These are phyloP conservation scores for Ganaspis brasiliensis DNA, from an alignment of 2,888 invertebrate genomes.

Conservation along the genomic window DNA sequence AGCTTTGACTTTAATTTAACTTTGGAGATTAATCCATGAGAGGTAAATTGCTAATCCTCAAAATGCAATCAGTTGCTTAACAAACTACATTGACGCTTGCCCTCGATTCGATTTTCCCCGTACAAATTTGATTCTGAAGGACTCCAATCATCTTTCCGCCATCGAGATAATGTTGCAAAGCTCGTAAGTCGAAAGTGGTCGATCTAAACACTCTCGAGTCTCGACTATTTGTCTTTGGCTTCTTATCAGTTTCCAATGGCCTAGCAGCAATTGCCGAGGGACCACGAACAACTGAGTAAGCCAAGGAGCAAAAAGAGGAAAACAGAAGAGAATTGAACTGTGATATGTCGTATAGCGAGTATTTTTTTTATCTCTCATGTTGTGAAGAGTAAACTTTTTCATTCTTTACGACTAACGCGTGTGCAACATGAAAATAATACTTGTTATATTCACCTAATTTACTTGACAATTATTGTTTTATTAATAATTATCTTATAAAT, in stretches of 20 bases:
- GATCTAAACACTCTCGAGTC: constrained; percentile 34
- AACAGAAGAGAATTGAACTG: constrained; percentile 3
- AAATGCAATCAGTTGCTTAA: not conserved
- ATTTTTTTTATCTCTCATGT: not conserved
- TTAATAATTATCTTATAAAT: too few species aligned
- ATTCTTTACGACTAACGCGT: too few species aligned
- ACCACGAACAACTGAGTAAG: constrained; percentile 31
- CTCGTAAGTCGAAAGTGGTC: constrained; percentile 28
- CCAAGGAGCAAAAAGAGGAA: not conserved
- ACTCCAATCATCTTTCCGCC: constrained; percentile 25
- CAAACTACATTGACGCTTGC: not conserved
- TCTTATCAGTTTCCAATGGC: constrained; percentile 40
- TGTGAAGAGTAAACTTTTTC: too few species aligned
- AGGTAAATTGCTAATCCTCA: not conserved
- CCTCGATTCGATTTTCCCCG: not conserved
- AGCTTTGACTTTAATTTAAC: too few species aligned
- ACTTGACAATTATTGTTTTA: too few species aligned
- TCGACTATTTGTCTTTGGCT: constrained; percentile 29
- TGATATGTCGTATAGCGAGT: not conserved
- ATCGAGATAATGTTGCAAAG: constrained; percentile 25
- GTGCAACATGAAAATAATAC: too few species aligned
- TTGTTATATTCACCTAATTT: too few species aligned
- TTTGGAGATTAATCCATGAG: not conserved
- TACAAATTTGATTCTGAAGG: constrained; percentile 17
- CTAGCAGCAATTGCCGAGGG: constrained; percentile 15